Base-by-base conservation (phyloP, 2,797 vertebrate genomes). In the Dendrocincla fuliginosa region DNA sequence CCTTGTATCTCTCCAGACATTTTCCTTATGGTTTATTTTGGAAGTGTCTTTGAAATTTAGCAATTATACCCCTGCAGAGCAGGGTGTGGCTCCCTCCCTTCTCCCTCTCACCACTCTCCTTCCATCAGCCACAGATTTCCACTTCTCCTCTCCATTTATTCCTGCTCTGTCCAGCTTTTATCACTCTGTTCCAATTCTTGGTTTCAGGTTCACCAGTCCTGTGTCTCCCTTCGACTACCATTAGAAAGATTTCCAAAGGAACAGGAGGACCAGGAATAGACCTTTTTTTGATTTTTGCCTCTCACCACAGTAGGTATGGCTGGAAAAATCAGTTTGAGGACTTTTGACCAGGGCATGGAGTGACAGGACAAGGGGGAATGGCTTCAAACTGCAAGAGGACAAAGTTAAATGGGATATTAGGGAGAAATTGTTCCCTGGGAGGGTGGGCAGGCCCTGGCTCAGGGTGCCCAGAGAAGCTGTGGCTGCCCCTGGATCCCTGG, bases 391-490 rank as follows among this genome's bases (percentile, higher is more conserved):
- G 10, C 4, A 4, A 20, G 52, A n/a, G n/a, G 11, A 39, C 37
- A 39, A 39, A 39, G 37, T 6, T 28, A 2, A 23, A 20, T 28
- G 42, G 22, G 37, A 28, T n/a, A 0, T 20, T 16, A 0, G 3
- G 11, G 1, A 52, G 52, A 3, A 80, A 39, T 65, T n/a, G 0
- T 6, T 64, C 18, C 42, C 32, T 42, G 1, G 0, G 8, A 79
- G 15, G 18, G 12, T 39, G 52, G 5, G 12, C 1, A 56, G 25
- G 12, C 2, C 4, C 16, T 77, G 83, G 47, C 5, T 41, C 2
- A 24, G n/a, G 3, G 3, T 42, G 4, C 28, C 71, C 71, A 60
- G 56, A 33, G 39, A 0, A 46, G 55, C 56, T 77, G 63, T 4
- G 47, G 55, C 24, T 61, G 47, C 19, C 19, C 44, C 64, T 82